These are phyloP conservation scores for Poeciliopsis turrubarensis DNA, from an alignment of 2,113 vertebrate genomes.

Conservation along the genomic window DNA sequence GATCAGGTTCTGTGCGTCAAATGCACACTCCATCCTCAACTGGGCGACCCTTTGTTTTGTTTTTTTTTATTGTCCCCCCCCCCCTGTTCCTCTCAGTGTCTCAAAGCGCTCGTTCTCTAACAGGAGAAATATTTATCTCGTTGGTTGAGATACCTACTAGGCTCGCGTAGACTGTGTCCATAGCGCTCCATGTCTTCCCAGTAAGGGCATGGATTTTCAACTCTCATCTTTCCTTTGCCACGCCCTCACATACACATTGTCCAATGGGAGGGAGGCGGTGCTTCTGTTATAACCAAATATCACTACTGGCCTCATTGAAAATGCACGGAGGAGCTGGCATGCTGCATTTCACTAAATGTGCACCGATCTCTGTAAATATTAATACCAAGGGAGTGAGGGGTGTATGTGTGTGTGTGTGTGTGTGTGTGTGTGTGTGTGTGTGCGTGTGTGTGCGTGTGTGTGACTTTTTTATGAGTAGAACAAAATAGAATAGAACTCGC, in stretches of 20 bases:
- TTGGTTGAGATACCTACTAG: constrained; percentile 66
- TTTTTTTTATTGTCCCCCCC: too few relatives aligned
- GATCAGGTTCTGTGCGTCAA: constrained; percentile 93
- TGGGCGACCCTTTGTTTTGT: constrained; percentile 48
- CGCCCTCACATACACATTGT: constrained; percentile 53
- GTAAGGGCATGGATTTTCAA: constrained; percentile 80
- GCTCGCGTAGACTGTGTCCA: constrained; percentile 76
- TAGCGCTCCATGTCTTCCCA: constrained; percentile 72
- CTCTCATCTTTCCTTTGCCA: constrained; percentile 79
- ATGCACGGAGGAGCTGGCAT: constrained; percentile 70
- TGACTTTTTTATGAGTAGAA: background rate
- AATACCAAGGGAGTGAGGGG: constrained; percentile 14
- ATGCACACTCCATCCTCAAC: constrained; percentile 87
- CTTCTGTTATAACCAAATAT: constrained; percentile 85
- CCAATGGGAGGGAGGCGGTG: constrained; percentile 90
- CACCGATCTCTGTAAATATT: constrained; percentile 44
- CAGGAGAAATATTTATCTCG: constrained; percentile 53
- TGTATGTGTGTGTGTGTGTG: too few relatives aligned
- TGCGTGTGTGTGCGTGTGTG: too few relatives aligned
- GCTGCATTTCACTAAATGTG: constrained; percentile 68
- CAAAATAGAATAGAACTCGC: constrained; percentile 4
- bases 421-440: too few relatives aligned
- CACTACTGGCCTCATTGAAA: constrained; percentile 76
- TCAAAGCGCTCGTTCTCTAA: constrained; percentile 52
- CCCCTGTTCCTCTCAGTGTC: constrained; percentile 25